Base-by-base conservation (phyloP, 2,797 vertebrate species). In the Spinus olivaceus region DNA sequence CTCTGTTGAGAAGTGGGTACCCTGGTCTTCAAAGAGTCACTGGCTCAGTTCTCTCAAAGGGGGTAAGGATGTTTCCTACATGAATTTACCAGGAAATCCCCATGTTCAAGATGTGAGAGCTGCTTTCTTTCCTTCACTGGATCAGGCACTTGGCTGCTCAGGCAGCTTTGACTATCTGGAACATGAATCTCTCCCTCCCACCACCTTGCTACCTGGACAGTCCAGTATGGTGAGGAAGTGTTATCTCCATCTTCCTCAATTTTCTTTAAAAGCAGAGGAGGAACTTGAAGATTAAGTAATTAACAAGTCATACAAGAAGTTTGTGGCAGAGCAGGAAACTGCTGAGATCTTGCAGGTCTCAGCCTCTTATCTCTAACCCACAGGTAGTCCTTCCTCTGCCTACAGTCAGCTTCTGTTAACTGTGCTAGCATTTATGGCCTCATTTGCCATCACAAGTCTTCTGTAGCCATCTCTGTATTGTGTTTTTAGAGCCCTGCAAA, bases 261-360 rank as follows among this genome's bases (percentile, higher is more conserved):
- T 88, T 91, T 82, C 63, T 92, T 91, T 91, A 86, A 79, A 94
- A 92, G 70, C 73, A 76, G 49, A 81, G 72, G 35, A 92, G 71
- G 92, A 94, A 86, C 86, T 39, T 67, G 67, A 30, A 86, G 69
- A 91, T 94, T 57, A 94, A 91, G 77, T 50, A 84, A 91, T 70
- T 76, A 35, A 14, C 74, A 73, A 90, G 60, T 94, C 92, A 94
- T n/a, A 91, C 30, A 53, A 60, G 51, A 91, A 64, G 64, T 70
- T 81, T 70, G 83, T 90, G 82, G 89, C 64, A 81, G 71, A 94
- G 80, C 91, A 94, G 87, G 87, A 94, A 96, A 63, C 85, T 51
- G 63, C 64, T 69, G 37, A 81, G 82, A 64, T 91, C 80, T 64
- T 69, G 44, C 66, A 91, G 24, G 51, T 74, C 69, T 86, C 85